Evolutionary conservation across 2,797 vertebrate species (phyloP).

Genomic region (Gallinago solitaria): DNA sequence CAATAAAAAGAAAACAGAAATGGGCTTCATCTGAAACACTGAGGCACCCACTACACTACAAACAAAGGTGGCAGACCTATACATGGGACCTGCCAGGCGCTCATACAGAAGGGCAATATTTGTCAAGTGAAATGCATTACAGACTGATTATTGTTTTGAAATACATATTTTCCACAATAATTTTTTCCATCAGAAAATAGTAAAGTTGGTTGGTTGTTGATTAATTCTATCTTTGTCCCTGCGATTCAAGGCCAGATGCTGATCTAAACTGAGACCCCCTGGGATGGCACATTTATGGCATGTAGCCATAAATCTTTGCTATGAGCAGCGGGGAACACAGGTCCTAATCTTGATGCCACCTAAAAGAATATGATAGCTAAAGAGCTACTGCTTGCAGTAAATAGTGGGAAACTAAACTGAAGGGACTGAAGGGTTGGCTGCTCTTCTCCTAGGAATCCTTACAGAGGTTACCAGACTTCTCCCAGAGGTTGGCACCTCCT

Average conservation of each 20-base stretch:
- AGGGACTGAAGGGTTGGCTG: neutral
- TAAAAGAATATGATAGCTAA: neutral
- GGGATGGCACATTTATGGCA: accelerated
- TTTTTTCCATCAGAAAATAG: neutral
- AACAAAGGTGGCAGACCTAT: neutral
- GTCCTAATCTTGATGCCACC: neutral
- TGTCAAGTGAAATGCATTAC: neutral
- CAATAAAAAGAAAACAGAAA: neutral
- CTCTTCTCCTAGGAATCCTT: neutral
- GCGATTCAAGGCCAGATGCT: neutral
- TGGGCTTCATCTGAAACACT: neutral
- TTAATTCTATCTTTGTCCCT: neutral
- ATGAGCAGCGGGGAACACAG: neutral
- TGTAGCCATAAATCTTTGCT: neutral
- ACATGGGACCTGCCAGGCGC: neutral
- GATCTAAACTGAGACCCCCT: neutral
- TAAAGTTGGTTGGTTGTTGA: neutral
- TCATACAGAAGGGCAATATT: neutral
- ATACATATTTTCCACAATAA: neutral
- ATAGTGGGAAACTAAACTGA: neutral
- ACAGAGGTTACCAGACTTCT: neutral
- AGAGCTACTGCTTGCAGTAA: neutral
- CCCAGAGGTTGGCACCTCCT: neutral
- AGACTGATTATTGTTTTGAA: neutral
- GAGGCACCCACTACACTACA: neutral